Conservation (phyloP, 1,140 invertebrate genomes). For the Temnothorax nylanderi region DNA sequence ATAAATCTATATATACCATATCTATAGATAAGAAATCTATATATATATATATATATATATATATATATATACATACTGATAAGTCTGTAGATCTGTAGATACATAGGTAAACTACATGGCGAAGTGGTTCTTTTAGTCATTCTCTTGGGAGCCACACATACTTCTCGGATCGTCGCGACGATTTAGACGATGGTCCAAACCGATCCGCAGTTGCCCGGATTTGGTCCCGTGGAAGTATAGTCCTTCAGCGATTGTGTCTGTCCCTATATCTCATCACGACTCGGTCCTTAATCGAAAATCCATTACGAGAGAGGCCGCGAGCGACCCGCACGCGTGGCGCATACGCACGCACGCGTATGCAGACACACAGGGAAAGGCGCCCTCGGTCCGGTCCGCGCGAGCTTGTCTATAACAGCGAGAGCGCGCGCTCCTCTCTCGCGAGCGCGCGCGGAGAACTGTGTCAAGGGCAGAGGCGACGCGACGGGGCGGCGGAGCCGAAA, state of each 20-base stretch:
- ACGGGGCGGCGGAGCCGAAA: slow-evolving; percentile 69
- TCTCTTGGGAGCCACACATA: background rate
- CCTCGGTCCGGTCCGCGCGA: slow-evolving; percentile 60
- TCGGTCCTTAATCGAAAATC: background rate
- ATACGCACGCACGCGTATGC: slow-evolving; percentile 14
- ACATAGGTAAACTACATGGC: background rate
- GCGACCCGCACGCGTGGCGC: background rate
- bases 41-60: no score
- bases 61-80: no score
- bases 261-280: background rate
- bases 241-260: background rate
- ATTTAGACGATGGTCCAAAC: background rate
- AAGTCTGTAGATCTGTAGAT: no score
- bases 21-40: no score
- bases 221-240: background rate
- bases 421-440: slow-evolving; percentile 47
- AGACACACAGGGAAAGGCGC: slow-evolving; percentile 58
- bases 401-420: slow-evolving; percentile 65
- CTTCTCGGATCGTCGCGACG: background rate
- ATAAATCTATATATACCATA: no score
- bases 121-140: background rate
- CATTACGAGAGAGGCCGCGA: background rate
- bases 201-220: background rate
- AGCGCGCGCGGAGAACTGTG: slow-evolving; percentile 78
- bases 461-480: slow-evolving; percentile 81